Base-by-base conservation (phyloP, 2,797 vertebrate species). In the Octomys mimax region DNA sequence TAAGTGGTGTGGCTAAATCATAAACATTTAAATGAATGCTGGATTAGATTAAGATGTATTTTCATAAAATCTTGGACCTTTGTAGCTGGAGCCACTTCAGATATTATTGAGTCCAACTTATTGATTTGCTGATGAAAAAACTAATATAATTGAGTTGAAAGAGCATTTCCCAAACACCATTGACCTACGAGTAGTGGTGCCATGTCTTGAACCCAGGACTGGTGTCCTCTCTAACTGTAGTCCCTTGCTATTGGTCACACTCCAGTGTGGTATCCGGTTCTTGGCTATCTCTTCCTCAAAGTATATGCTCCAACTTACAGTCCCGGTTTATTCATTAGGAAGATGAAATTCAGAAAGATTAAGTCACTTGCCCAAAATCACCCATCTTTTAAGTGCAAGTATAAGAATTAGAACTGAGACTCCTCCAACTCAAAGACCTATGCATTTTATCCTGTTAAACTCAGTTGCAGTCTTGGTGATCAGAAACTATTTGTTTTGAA, bases 31-130 rank as follows among this genome's bases (percentile, higher is more conserved):
- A 86, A 86, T 82, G n/a, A 28, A 88, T 80, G 46, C 79, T 59
- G 79, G 49, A 61, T 22, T 80, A 66, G 31, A 94, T n/a, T 94
- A 59, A 87, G 90, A 49, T 2, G 87, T 77, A 83, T 62, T 92
- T 92, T 95, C 46, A 52, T 86, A 84, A 93, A 86, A 93, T 93
- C 85, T 77, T 95, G 70, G 46, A 70, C 92, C 36, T 91, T 90
- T 73, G 52, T 93, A 79, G 33, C 92, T 90, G 88, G 33, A 92
- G 62, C 3, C 21, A 93, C 39, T 46, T 91, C 8, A 46, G 66
- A 81, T 52, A 93, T 80, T 18, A 82, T 91, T 78, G 28, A 61
- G 33, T 42, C 33, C 12, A 94, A 97, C 21, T 39, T 70, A 13
- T 79, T 21, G 5, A 52, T 90, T 89, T 75, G 71, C 26, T 83